Base-by-base conservation (phyloP, 2,797 vertebrate species). In the Silurus lanzhouensis region DNA sequence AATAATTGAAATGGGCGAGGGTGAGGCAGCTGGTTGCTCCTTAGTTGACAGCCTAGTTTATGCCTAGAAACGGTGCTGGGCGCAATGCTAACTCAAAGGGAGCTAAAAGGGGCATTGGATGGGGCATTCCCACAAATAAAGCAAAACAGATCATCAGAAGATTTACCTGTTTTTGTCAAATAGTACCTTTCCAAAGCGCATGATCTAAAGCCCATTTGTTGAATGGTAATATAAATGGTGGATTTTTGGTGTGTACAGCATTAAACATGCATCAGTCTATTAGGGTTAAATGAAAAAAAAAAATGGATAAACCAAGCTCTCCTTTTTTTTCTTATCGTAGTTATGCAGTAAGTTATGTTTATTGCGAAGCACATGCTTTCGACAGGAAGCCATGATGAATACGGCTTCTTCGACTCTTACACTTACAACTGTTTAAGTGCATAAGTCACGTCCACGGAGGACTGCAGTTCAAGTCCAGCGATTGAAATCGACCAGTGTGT, bases 401-500 rank as follows among this genome's bases (percentile, higher is more conserved):
- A 83, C 38, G 27, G 31, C 5, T 61, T 48, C n/a, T n/a, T 68
- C 44, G 48, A 66, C 60, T 58, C n/a, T 9, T 67, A 66, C 46
- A 64, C 75, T 77, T 57, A 71, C 20, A 22, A 57, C 74, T 83
- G 76, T 81, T 80, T 80, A 71, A 71, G 48, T 83, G 64, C 83
- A 57, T 81, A 75, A 83, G 76, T 71, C 77, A 66, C 44, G 66
- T 86, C 75, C 75, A 61, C 68, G 52, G 61, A 80, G 76, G n/a
- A 76, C 52, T 66, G 60, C 70, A 72, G 70, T 72, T 83, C 70
- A 84, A 75, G 31, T 66, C 61, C 61, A 66, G 38, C 57, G 64
- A 84, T 77, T 75, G 46, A 86, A 84, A 88, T 81, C 66, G 77
- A 88, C 52, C 75, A 17, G 76, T 85, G 81, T 77, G n/a, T 81